Evolutionary conservation across 2,888 invertebrate species (phyloP).

Genomic region (Amblyteles armatorius): DNA sequence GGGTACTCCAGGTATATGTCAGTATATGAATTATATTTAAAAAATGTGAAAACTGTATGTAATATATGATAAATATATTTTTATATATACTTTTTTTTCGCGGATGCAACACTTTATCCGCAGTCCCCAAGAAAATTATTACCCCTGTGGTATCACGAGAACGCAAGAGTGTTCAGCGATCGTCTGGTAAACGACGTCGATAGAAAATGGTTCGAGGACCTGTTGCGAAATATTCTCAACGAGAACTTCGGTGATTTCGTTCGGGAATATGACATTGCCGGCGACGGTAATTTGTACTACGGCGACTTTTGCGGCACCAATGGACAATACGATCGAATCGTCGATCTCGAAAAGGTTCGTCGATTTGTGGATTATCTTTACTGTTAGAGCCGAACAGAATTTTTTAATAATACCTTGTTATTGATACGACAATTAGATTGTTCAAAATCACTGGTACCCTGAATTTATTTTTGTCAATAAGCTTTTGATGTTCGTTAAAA

Average conservation of each 20-base stretch:
- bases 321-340: constrained; percentile 88
- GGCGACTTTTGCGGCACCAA: constrained; percentile 89
- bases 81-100: no score
- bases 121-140: constrained; percentile 87
- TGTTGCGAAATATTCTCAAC: constrained; percentile 87
- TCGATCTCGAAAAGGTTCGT: constrained; percentile 87
- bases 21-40: no score
- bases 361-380: neutral
- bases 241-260: constrained; percentile 85
- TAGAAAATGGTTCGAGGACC: constrained; percentile 89
- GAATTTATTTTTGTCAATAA: no score
- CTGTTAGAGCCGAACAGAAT: no score
- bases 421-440: no score
- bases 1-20: no score
- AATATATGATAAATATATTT: neutral
- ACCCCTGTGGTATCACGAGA: constrained; percentile 96
- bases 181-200: constrained; percentile 92
- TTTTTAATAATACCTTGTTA: no score
- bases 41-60: no score
- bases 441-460: no score
- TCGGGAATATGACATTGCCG: constrained; percentile 86
- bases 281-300: constrained; percentile 87
- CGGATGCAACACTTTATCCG: neutral
- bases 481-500: no score
- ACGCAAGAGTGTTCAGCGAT: constrained; percentile 94